Evolutionary conservation across 2,888 invertebrate genomes (phyloP).

Genomic region (Leptinotarsa haldemani): DNA sequence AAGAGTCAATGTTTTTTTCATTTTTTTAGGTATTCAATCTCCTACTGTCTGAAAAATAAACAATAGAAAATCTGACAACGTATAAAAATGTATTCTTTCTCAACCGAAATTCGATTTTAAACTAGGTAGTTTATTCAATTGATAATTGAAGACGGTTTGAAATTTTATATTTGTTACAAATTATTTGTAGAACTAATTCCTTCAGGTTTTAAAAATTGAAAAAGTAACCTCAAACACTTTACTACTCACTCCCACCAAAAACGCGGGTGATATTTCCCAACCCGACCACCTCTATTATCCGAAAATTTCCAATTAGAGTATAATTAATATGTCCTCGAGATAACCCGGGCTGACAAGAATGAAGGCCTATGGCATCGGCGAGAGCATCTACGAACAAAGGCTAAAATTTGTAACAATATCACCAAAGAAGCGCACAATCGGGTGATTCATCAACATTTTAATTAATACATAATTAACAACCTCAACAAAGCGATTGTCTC

Average conservation of each 20-base stretch:
- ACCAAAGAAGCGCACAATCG: constrained; percentile 59
- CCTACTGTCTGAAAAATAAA: no score
- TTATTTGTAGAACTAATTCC: no score
- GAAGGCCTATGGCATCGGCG: constrained; percentile 10
- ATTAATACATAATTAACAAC: constrained; percentile 65
- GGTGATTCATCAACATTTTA: constrained; percentile 65
- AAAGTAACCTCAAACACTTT: not conserved
- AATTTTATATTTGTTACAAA: no score
- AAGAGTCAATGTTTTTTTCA: no score
- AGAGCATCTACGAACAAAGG: constrained; percentile 15
- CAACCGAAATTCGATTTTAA: no score
- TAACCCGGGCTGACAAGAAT: constrained; percentile 18
- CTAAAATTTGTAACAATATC: constrained; percentile 7
- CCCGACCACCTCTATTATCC: not conserved
- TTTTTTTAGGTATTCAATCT: no score
- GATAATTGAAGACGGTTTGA: no score
- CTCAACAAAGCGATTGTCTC: constrained; percentile 63
- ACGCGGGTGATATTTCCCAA: not conserved
- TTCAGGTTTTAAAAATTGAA: no score
- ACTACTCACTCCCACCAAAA: not conserved
- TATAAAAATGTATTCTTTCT: no score
- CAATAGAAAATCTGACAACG: no score
- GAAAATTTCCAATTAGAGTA: constrained; percentile 6
- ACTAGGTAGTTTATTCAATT: no score
- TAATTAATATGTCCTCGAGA: constrained; percentile 12